Evolutionary conservation across 2,113 vertebrate species (phyloP).

Genomic region (Pteronura brasiliensis): DNA sequence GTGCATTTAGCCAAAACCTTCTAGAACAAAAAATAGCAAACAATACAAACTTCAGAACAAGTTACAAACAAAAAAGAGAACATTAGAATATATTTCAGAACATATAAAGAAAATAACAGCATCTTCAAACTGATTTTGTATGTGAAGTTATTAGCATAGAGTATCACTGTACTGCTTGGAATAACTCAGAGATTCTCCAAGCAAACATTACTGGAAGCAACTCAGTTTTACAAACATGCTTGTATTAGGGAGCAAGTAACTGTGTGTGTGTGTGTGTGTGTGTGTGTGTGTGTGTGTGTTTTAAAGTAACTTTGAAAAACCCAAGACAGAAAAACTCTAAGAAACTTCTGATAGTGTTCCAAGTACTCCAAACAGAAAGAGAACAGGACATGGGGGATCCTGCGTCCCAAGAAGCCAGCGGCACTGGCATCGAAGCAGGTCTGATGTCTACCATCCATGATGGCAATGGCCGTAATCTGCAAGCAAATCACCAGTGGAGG

Average conservation of each 20-base stretch:
- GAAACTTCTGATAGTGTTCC: background rate
- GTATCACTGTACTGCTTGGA: background rate
- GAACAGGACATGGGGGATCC: background rate
- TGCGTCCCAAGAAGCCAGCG: background rate
- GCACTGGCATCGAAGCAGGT: background rate
- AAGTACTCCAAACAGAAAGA: background rate
- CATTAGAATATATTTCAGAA: background rate
- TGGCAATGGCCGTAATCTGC: background rate
- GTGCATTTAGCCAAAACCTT: constrained; percentile 24
- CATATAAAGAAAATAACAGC: background rate
- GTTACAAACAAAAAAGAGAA: background rate
- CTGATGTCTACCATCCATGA: background rate
- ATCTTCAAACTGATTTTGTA: background rate
- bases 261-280: too few relatives aligned
- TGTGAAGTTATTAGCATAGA: background rate
- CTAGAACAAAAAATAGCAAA: background rate
- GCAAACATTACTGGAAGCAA: background rate
- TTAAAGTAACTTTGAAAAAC: constrained; percentile 5
- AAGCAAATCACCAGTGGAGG: background rate
- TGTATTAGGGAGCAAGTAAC: background rate
- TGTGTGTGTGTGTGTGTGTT: background rate
- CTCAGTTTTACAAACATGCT: background rate
- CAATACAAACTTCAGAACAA: constrained; percentile 18
- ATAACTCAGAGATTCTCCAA: constrained; percentile 2
- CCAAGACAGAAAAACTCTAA: constrained; percentile 11